Conservation (phyloP, 2,797 vertebrate genomes). For the Melanotaenia parkinsoni region DNA sequence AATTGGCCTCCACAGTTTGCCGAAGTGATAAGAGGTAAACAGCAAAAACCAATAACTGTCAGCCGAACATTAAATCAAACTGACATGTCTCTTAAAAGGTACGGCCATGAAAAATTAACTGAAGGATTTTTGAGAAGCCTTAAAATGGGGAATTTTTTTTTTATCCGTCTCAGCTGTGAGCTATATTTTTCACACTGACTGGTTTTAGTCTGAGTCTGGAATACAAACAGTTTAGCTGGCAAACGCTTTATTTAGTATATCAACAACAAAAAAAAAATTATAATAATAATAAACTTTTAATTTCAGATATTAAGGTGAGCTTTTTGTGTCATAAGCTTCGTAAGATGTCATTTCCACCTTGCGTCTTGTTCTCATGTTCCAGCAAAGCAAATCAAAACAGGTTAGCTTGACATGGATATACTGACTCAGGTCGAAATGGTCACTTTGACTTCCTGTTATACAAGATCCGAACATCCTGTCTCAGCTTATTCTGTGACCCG, state of each 20-base stretch:
- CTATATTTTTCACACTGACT: slow-evolving; percentile 44
- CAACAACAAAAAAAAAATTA: slow-evolving; percentile 23
- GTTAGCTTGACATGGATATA: slow-evolving; percentile 44
- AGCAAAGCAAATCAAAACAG: slow-evolving; percentile 36
- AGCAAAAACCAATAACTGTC: slow-evolving; percentile 84
- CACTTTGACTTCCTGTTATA: slow-evolving; percentile 55
- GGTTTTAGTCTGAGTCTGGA: slow-evolving; percentile 39
- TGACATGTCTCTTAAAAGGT: slow-evolving; percentile 82
- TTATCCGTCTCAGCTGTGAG: slow-evolving; percentile 56
- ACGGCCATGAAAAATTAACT: slow-evolving; percentile 78
- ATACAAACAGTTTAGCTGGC: slow-evolving; percentile 40
- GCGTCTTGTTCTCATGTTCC: slow-evolving; percentile 15
- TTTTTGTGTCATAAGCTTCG: slow-evolving; percentile 13
- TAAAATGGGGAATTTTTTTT: slow-evolving; percentile 53
- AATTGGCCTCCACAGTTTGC: slow-evolving; percentile 77
- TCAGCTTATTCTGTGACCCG: slow-evolving; percentile 61
- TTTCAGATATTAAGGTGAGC: slow-evolving; percentile 13
- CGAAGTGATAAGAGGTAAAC: slow-evolving; percentile 83
- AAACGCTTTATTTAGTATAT: slow-evolving; percentile 18
- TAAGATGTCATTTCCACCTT: slow-evolving; percentile 9
- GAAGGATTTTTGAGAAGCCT: slow-evolving; percentile 65
- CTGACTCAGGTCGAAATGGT: slow-evolving; percentile 41
- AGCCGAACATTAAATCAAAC: slow-evolving; percentile 80
- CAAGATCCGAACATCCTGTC: slow-evolving; percentile 52
- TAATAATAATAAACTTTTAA: slow-evolving; percentile 7